Evolutionary conservation across 2,797 vertebrate species (phyloP), one percentile per base, ranked within the genome.

Genomic region (Alectoris magna): DNA sequence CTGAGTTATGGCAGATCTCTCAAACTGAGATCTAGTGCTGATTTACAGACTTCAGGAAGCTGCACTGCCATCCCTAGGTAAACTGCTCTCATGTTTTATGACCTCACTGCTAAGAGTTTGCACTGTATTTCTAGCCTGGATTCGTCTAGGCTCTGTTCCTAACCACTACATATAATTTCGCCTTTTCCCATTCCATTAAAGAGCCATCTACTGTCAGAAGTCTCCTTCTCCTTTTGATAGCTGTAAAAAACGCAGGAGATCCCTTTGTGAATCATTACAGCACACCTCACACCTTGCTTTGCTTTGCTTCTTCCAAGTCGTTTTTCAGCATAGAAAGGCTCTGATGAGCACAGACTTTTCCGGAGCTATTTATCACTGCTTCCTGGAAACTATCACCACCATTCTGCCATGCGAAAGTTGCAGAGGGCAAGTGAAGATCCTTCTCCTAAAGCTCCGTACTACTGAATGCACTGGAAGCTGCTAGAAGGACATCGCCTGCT

Each of bases 1-100:
- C 67, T 49, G 46, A 69, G 26, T 29, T 51, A 69, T 10, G 19
- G 34, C 67, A 14, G 18, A 51, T 69, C 67, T 38, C 49, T 38
- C 17, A 51, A 51, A 51, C 13, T 26, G 67, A 5, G 62, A 66
- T 3, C 69, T 58, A 59, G 5, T 31, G 49, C 29, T 89, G 92
- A 91, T 90, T 93, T 93, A 95, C 68, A 85, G 84, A 85, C 84
- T 66, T 48, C 34, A 24, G 6, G 66, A 75, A 76, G 62, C 90
- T 22, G 67, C 0, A 9, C 84, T 72, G 94, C 63, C 87, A 55
- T 63, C 75, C 75, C 69, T 69, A 21, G 84, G 86, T 87, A 83
- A 93, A 93, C 49, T 0, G 0, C 27, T 68, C 81, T 14, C 49
- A 2, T 59, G 63, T 36, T 91, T 93, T 91, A 90, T 6, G 66